Base-by-base conservation (phyloP, 2,888 invertebrate genomes). In the Cantharis lateralis region DNA sequence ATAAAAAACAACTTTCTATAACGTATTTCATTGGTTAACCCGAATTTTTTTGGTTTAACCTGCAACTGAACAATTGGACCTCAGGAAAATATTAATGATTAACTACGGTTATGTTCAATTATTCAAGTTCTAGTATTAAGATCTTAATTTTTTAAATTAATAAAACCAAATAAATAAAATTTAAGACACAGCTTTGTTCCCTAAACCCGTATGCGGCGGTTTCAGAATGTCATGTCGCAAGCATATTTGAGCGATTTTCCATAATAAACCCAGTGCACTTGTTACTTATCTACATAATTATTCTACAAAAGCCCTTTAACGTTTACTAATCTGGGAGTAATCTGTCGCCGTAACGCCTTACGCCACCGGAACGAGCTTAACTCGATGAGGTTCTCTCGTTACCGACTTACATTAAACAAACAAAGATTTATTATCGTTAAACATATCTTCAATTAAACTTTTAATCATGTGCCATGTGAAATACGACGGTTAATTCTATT, bases 271-370 rank as follows among this genome's bases (percentile, higher is more conserved):
- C 62, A 20, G 28, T 77, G 78, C 75, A 78, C 73, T 78, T 74
- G 79, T 78, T 75, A 77, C 73, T 78, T 79, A 79, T 79, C 79
- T 79, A 66, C 79, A 74, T 79, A 79, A 79, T 79, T 79, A 76
- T 74, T 75, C 48, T 74, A 71, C 78, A 71, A 74, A 72, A 77
- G 71, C 75, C 75, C 76, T 70, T 76, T 75, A 75, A 78, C 72
- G 75, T 78, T 71, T 72, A 73, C 75, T 78, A 77, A 75, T 75
- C 75, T 70, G 48, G 70, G 71, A 72, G 69, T 78, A 75, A 78
- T 78, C 78, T 72, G 72, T 32, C 70, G 64, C 77, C 74, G 77
- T 77, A 72, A 71, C 75, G 77, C 73, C 72, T 72, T 76, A 70
- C 72, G 68, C 72, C 70, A 76, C 76, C 75, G 71, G 75, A 76